phyloP scores from a whole-genome alignment of 1,140 invertebrate species.

The Drosophila subpulchrella region DNA sequence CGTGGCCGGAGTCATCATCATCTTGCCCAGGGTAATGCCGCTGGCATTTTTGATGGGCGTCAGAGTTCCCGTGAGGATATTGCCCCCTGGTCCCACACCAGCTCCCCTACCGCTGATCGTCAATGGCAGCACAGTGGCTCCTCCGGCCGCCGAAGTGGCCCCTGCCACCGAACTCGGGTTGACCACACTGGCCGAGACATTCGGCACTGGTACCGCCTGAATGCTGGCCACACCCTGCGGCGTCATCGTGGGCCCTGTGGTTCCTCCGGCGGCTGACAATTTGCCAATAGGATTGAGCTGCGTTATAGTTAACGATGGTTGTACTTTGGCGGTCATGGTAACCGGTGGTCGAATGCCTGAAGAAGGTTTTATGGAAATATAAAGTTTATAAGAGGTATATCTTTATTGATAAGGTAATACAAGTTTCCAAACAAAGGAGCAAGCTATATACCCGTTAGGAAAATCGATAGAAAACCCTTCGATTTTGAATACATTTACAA shows the following conservation, averaged over 20 bases:
- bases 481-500: neutral
- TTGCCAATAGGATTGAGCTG: slow-evolving; percentile 78
- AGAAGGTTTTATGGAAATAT: neutral
- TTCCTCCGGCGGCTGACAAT: slow-evolving; percentile 43
- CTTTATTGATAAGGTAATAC: too few species aligned
- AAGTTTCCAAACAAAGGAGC: neutral
- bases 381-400: neutral
- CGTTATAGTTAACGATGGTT: slow-evolving; percentile 82
- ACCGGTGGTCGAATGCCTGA: slow-evolving; percentile 74
- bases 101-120: slow-evolving; percentile 69
- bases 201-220: slow-evolving; percentile 61
- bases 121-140: slow-evolving; percentile 74
- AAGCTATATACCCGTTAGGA: neutral
- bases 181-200: slow-evolving; percentile 48
- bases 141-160: slow-evolving; percentile 58
- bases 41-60: slow-evolving; percentile 77
- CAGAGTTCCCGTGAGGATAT: slow-evolving; percentile 74
- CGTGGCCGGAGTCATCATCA: slow-evolving; percentile 75
- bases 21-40: slow-evolving; percentile 76
- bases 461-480: neutral
- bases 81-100: slow-evolving; percentile 44
- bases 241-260: slow-evolving; percentile 45
- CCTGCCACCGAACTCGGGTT: slow-evolving; percentile 47
- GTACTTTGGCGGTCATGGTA: slow-evolving; percentile 79
- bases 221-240: slow-evolving; percentile 73